A percentile compares a stretch with the other conserved stretches of the same genome.
phyloP scores from a whole-genome alignment of 2,797 vertebrate species.

The Sebastes iracundus region DNA sequence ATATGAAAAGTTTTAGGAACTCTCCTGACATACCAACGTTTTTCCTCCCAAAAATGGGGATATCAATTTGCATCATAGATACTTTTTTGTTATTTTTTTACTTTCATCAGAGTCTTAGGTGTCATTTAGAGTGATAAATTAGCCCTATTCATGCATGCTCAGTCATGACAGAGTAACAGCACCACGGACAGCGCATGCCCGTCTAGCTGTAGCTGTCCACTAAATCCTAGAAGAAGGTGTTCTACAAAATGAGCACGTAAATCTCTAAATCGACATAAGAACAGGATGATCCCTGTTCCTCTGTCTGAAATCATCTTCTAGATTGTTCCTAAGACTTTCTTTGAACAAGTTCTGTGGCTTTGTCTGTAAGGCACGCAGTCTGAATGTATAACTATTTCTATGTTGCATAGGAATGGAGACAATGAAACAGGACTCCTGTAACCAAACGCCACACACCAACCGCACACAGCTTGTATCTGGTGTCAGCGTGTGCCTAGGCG shows the following conservation, averaged over 20 bases:
- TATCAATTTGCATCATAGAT: neutral
- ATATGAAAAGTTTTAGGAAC: too few species aligned
- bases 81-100: neutral
- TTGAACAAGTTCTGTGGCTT: neutral
- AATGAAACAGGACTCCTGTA: slow-evolving; percentile 62
- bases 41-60: neutral
- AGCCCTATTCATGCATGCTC: neutral
- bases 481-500: slow-evolving; percentile 48
- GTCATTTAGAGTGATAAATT: neutral
- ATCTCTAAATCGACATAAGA: neutral
- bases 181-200: slow-evolving; percentile 17
- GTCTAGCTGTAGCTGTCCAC: neutral
- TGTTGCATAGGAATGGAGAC: slow-evolving; percentile 20
- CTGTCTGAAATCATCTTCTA: neutral
- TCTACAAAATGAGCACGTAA: neutral
- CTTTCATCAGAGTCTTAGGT: neutral
- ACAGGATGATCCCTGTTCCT: neutral
- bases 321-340: neutral
- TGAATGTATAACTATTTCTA: slow-evolving; percentile 8
- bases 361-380: neutral
- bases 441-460: slow-evolving; percentile 56
- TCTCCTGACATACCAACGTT: neutral
- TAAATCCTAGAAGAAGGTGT: neutral
- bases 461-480: slow-evolving; percentile 53
- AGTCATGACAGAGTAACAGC: neutral